A percentile compares a stretch with the other conserved stretches of the same genome.
These are phyloP conservation scores for Ectemnius lituratus DNA, from an alignment of 2,888 invertebrate genomes.

Conservation along the genomic window DNA sequence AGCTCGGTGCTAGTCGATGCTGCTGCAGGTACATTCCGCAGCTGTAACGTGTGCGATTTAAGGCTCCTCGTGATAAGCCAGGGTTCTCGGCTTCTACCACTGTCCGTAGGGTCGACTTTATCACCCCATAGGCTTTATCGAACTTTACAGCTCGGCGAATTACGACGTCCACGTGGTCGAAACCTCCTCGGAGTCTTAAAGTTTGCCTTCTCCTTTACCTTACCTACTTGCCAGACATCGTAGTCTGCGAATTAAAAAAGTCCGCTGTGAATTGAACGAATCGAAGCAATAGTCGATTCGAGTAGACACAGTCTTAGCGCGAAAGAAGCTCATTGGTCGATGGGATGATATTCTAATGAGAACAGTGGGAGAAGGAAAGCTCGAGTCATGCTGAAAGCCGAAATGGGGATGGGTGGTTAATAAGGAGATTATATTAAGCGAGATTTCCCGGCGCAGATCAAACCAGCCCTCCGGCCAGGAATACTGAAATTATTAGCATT, in stretches of 20 bases:
- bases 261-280: too few relatives aligned
- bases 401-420: constrained; percentile 47
- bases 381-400: constrained; percentile 40
- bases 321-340: too few relatives aligned
- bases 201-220: too few relatives aligned
- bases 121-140: constrained; percentile 56
- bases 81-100: constrained; percentile 8
- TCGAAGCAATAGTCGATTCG: too few relatives aligned
- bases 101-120: constrained; percentile 49
- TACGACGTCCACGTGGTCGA: constrained; percentile 30
- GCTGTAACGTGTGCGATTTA: constrained; percentile 29
- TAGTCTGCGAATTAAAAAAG: too few relatives aligned
- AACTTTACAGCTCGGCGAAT: constrained; percentile 56
- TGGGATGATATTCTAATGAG: background rate
- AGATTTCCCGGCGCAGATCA: constrained; percentile 56
- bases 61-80: constrained; percentile 41
- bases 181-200: constrained; percentile 20
- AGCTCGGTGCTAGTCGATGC: background rate
- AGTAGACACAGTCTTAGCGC: too few relatives aligned
- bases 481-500: constrained; percentile 59
- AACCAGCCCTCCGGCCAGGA: constrained; percentile 41
- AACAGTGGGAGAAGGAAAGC: background rate
- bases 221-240: too few relatives aligned
- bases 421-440: constrained; percentile 66
- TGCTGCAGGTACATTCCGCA: background rate